These are phyloP conservation scores for Thelaira solivaga DNA, from an alignment of 2,888 invertebrate species.

Conservation along the genomic window DNA sequence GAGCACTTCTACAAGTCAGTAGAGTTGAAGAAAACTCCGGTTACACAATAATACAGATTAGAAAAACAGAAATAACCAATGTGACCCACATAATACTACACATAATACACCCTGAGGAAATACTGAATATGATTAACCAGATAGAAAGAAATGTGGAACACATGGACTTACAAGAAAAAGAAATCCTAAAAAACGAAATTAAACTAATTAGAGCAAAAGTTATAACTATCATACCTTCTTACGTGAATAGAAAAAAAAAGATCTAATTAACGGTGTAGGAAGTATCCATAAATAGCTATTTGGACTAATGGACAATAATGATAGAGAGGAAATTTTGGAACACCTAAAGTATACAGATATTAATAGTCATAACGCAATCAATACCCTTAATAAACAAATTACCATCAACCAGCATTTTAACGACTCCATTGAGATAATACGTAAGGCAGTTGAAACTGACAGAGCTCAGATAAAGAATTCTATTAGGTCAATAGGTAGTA, in stretches of 20 bases:
- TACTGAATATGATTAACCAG: background rate
- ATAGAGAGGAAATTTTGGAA: background rate
- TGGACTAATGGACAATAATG: background rate
- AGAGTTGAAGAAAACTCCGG: background rate
- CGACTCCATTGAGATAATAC: background rate
- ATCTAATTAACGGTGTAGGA: background rate
- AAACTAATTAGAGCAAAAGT: slow-evolving; percentile 6
- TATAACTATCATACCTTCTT: slow-evolving; percentile 1
- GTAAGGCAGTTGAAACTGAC: background rate
- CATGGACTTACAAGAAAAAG: background rate
- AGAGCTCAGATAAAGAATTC: background rate
- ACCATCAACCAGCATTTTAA: background rate
- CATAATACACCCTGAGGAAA: background rate
- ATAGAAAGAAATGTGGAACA: slow-evolving; percentile 10
- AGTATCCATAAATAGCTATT: background rate
- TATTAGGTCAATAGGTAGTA: too few species aligned
- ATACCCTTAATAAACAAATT: background rate
- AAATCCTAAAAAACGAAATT: slow-evolving; percentile 2
- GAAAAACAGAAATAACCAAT: background rate
- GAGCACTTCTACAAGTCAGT: background rate
- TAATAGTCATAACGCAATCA: background rate
- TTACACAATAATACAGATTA: background rate
- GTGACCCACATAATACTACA: background rate
- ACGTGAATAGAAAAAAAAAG: slow-evolving; percentile 17
- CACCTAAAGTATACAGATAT: background rate